phyloP scores from a whole-genome alignment of 1,140 invertebrate species.

The Macrostomum lignano region DNA sequence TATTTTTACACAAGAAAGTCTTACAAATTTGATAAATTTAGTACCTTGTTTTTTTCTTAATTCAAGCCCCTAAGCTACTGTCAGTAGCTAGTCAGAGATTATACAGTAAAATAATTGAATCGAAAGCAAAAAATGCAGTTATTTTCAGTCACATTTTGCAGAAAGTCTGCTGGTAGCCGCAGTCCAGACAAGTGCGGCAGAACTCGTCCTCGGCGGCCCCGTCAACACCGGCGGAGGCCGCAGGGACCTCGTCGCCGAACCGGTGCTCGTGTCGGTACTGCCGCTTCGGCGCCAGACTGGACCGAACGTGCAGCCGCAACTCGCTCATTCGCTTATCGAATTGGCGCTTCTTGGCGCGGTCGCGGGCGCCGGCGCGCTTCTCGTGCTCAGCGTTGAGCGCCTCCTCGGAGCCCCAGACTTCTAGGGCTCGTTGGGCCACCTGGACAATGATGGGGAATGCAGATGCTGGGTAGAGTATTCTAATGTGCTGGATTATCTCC shows the following conservation, averaged over 20 bases:
- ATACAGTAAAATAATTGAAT: too few relatives aligned
- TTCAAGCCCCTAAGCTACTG: too few relatives aligned
- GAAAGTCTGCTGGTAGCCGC: too few relatives aligned
- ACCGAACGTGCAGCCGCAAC: slow-evolving; percentile 57
- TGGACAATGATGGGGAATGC: slow-evolving; percentile 15
- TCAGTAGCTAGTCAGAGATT: too few relatives aligned
- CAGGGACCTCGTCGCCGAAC: slow-evolving; percentile 49
- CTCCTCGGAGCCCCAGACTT: slow-evolving; percentile 54
- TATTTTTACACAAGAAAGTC: too few relatives aligned
- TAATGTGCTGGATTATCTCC: too few relatives aligned
- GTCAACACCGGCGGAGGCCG: too few relatives aligned
- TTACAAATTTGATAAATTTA: too few relatives aligned
- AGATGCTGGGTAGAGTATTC: too few relatives aligned
- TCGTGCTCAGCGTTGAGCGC: slow-evolving; percentile 42
- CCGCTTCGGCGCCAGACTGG: slow-evolving; percentile 43
- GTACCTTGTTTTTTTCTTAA: too few relatives aligned
- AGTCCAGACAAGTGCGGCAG: not conserved
- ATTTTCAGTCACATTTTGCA: too few relatives aligned
- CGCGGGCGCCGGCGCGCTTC: slow-evolving; percentile 36
- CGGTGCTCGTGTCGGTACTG: slow-evolving; percentile 40
- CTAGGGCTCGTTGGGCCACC: slow-evolving; percentile 48
- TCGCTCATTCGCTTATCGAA: slow-evolving; percentile 29
- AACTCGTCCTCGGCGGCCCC: not conserved
- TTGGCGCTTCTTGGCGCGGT: slow-evolving; percentile 5
- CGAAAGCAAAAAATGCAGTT: too few relatives aligned